These are phyloP conservation scores for Acanthosepion pharaonis DNA, from an alignment of 2,888 invertebrate species.

Conservation along the genomic window DNA sequence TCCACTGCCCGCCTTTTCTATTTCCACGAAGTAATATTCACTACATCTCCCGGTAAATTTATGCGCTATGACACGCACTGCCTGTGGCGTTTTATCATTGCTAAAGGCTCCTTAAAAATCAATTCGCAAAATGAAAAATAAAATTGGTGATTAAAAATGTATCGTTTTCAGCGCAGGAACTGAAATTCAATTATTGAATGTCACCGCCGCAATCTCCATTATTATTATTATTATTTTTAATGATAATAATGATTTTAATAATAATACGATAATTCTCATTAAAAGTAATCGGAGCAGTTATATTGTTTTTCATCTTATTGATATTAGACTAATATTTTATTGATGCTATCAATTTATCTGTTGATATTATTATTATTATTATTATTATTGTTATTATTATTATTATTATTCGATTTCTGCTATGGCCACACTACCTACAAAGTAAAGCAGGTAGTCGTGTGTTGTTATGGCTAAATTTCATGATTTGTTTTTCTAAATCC, in stretches of 20 bases:
- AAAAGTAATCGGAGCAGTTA: not conserved
- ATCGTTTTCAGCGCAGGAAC: not conserved
- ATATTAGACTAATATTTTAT: too few species aligned
- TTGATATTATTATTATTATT: too few species aligned
- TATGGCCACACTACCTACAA: too few species aligned
- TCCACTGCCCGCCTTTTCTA: not conserved
- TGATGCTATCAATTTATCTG: too few species aligned
- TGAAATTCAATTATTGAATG: not conserved
- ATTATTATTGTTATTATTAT: too few species aligned
- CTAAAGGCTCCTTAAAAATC: not conserved
- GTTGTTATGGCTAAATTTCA: too few species aligned
- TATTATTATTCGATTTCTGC: too few species aligned
- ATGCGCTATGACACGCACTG: not conserved
- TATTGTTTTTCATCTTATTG: too few species aligned
- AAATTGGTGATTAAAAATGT: conserved; percentile 18
- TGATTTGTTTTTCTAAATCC: too few species aligned
- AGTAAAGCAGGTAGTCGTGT: too few species aligned
- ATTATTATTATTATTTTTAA: not conserved
- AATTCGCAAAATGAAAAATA: not conserved
- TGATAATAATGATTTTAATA: not conserved
- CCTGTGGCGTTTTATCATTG: not conserved
- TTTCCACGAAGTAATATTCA: not conserved
- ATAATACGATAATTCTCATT: not conserved
- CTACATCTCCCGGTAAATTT: not conserved
- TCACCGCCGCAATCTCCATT: too few species aligned